phyloP scores from a whole-genome alignment of 2,888 invertebrate species.

The Fragum fragum region DNA sequence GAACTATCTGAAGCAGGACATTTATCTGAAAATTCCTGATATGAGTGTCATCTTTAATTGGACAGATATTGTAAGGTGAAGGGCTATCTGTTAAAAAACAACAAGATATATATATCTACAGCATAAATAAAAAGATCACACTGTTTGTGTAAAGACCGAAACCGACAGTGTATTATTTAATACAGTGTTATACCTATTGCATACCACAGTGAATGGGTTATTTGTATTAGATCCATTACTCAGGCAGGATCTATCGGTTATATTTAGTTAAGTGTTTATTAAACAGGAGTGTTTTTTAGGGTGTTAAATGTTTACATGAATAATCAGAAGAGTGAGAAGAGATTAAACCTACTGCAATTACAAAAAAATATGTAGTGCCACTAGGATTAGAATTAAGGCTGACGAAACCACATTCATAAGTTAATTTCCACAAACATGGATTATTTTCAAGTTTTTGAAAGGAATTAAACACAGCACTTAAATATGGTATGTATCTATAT shows the following conservation, averaged over 20 bases:
- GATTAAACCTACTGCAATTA: constrained; percentile 3
- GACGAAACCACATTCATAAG: not conserved
- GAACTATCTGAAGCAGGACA: no score
- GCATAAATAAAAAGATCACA: not conserved
- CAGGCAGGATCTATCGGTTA: constrained; percentile 23
- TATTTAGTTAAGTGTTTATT: constrained; percentile 26
- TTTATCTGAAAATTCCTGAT: no score
- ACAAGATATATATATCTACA: not conserved
- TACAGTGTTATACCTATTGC: constrained; percentile 12
- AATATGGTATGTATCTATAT: constrained; percentile 9
- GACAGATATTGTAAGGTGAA: not conserved
- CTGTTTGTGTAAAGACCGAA: not conserved
- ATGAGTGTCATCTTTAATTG: no score
- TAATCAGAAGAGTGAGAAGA: constrained; percentile 19
- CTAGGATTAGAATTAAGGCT: not conserved
- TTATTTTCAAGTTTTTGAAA: constrained; percentile 10
- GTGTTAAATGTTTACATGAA: constrained; percentile 15
- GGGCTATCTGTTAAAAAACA: not conserved
- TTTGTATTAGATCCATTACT: constrained; percentile 25
- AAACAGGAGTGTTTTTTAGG: constrained; percentile 29
- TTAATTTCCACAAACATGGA: constrained; percentile 2
- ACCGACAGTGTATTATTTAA: constrained; percentile 3
- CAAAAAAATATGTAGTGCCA: not conserved
- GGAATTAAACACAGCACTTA: not conserved
- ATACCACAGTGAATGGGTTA: constrained; percentile 20